Evolutionary conservation across 2,888 invertebrate genomes (phyloP).

Genomic region (Stenodera caucasica): DNA sequence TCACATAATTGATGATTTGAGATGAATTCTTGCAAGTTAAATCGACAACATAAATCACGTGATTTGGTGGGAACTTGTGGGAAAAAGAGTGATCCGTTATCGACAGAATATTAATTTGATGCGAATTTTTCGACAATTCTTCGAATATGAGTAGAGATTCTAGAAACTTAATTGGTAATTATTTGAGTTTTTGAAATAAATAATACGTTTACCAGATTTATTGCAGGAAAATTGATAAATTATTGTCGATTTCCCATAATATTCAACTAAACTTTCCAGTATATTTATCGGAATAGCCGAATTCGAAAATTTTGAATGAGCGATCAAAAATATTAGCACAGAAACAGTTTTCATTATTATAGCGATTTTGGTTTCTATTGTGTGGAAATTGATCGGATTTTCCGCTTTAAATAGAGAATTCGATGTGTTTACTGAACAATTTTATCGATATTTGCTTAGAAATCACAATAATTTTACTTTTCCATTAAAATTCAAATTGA

Average conservation of each 20-base stretch:
- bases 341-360: not conserved
- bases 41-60: conserved; percentile 54
- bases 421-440: not conserved
- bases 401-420: not conserved
- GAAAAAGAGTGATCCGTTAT: conserved; percentile 21
- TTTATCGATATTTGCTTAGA: not conserved
- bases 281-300: not conserved
- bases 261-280: conserved; percentile 10
- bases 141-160: conserved; percentile 33
- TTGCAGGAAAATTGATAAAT: conserved; percentile 37
- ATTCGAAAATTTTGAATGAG: not conserved
- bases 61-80: conserved; percentile 39
- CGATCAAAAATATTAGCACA: not conserved
- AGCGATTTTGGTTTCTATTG: not conserved
- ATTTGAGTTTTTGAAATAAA: conserved; percentile 5
- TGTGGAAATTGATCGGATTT: not conserved
- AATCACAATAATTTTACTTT: too few species aligned
- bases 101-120: conserved; percentile 27
- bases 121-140: conserved; percentile 27
- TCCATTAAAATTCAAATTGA: too few species aligned
- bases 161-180: conserved; percentile 27
- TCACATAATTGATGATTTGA: conserved; percentile 51
- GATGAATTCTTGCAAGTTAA: conserved; percentile 50
- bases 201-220: conserved; percentile 29
- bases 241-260: conserved; percentile 18